These are phyloP conservation scores for Lypha dubia DNA, from an alignment of 2,888 invertebrate genomes.

Conservation along the genomic window DNA sequence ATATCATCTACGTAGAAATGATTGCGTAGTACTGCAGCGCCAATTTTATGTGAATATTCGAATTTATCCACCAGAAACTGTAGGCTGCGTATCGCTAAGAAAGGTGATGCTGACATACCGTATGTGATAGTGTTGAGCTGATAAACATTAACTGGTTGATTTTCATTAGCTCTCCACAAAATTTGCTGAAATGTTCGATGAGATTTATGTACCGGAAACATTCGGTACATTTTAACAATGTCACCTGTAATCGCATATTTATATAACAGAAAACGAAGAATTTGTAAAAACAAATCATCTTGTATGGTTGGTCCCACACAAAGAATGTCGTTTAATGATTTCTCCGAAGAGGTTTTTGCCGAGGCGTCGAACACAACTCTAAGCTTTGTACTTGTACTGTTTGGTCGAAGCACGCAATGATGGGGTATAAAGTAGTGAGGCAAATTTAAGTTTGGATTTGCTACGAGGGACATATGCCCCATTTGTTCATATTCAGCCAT, in stretches of 20 bases:
- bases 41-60: slow-evolving; percentile 13
- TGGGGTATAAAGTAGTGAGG: slow-evolving; percentile 36
- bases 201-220: slow-evolving; percentile 29
- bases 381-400: slow-evolving; percentile 30
- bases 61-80: slow-evolving; percentile 29
- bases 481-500: slow-evolving; percentile 47
- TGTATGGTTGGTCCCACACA: not conserved
- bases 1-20: slow-evolving; percentile 40
- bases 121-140: slow-evolving; percentile 31
- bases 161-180: slow-evolving; percentile 32
- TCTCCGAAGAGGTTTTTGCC: not conserved
- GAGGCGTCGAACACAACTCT: too few species aligned
- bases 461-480: slow-evolving; percentile 35
- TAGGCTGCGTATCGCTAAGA: slow-evolving; percentile 35
- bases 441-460: slow-evolving; percentile 1
- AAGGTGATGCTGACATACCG: slow-evolving; percentile 27
- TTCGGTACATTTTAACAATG: slow-evolving; percentile 40
- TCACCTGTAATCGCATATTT: slow-evolving; percentile 31
- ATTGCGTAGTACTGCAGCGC: slow-evolving; percentile 14
- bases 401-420: slow-evolving; percentile 27
- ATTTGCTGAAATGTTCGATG: slow-evolving; percentile 25
- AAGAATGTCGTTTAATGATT: slow-evolving; percentile 47
- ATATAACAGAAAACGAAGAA: slow-evolving; percentile 34
- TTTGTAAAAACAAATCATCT: not conserved
- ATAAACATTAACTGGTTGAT: slow-evolving; percentile 22